Conservation (phyloP, 1,140 invertebrate genomes). For the Drosophila saltans region DNA sequence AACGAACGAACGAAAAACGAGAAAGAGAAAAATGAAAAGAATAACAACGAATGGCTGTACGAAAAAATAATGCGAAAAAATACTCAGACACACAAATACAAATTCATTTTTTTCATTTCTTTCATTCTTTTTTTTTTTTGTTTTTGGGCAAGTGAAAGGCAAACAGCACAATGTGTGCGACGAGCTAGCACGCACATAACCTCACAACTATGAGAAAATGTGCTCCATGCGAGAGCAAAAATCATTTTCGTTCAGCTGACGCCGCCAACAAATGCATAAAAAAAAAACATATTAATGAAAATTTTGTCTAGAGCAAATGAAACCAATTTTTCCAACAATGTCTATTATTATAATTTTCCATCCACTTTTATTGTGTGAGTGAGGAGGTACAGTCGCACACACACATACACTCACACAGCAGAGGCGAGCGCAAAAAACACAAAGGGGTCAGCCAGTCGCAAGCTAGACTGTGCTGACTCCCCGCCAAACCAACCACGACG, state of each 20-base stretch:
- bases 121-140: slow-evolving; percentile 25
- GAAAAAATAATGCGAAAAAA: slow-evolving; percentile 71
- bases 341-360: slow-evolving; percentile 64
- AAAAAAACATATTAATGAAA: slow-evolving; percentile 4
- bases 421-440: slow-evolving; percentile 42
- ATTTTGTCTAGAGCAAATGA: slow-evolving; percentile 39
- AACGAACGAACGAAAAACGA: slow-evolving; percentile 37
- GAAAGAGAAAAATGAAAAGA: slow-evolving; percentile 36
- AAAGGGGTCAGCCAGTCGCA: slow-evolving; percentile 66
- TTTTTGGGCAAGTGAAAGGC: slow-evolving; percentile 71
- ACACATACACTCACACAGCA: slow-evolving; percentile 58
- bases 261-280: slow-evolving; percentile 18
- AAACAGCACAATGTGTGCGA: slow-evolving; percentile 20
- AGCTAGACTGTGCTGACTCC: slow-evolving; percentile 50
- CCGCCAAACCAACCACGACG: slow-evolving; percentile 49
- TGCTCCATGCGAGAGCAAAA: slow-evolving; percentile 58
- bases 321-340: slow-evolving; percentile 43
- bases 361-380: slow-evolving; percentile 33
- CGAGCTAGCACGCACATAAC: slow-evolving; percentile 65
- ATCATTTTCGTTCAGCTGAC: slow-evolving; percentile 21
- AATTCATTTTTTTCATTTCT: slow-evolving; percentile 47
- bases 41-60: slow-evolving; percentile 71
- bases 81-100: slow-evolving; percentile 58
- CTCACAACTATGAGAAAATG: slow-evolving; percentile 68
- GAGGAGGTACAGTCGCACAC: slow-evolving; percentile 77